Percentiles rank a stretch among this genome's conserved stretches.
These are phyloP conservation scores for Castor canadensis DNA, from an alignment of 2,113 vertebrate species.

Conservation along the genomic window DNA sequence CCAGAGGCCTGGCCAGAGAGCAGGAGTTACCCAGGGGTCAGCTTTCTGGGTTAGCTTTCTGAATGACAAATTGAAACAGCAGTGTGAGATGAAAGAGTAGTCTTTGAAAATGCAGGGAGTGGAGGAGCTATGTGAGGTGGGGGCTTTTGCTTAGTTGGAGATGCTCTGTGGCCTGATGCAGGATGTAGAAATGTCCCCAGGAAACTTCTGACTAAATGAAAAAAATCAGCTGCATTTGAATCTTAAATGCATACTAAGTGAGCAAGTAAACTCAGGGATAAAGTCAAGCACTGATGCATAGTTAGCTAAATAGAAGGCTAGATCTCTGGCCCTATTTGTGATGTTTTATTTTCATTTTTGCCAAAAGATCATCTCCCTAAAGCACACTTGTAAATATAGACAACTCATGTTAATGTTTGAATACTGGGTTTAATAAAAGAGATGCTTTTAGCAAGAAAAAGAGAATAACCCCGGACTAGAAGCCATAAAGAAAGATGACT, in stretches of 20 bases:
- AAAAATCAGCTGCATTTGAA: neutral
- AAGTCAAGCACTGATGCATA: neutral
- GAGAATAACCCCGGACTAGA: neutral
- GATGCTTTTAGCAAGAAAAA: neutral
- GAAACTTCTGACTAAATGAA: neutral
- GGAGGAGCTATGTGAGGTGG: neutral
- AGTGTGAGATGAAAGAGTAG: neutral
- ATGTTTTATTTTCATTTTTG: neutral
- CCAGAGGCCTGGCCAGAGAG: neutral
- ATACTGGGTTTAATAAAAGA: neutral
- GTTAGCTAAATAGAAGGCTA: neutral
- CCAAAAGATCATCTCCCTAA: neutral
- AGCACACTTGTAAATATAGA: neutral
- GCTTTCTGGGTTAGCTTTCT: neutral
- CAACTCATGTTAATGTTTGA: neutral
- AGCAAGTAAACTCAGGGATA: neutral
- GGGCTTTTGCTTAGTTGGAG: neutral
- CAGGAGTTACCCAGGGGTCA: rapidly evolving
- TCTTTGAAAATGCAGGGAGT: neutral
- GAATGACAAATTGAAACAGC: neutral
- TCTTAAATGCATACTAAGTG: neutral
- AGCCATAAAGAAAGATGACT: neutral
- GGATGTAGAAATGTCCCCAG: neutral
- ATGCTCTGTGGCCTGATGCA: neutral
- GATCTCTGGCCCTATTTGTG: too few species aligned